Evolutionary conservation across 1,140 invertebrate species (phyloP).

Genomic region (Tetragonula clypearis): DNA sequence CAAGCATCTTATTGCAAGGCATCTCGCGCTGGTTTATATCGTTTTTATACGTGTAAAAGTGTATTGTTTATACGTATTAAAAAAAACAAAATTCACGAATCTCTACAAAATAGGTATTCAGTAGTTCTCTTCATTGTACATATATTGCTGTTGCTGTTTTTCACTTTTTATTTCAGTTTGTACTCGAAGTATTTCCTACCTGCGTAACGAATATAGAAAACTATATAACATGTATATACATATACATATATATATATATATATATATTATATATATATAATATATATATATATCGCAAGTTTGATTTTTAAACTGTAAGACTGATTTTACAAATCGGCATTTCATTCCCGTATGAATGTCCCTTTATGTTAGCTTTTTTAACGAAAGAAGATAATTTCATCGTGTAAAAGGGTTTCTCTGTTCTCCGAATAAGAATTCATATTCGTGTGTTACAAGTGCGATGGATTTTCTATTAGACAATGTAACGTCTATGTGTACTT

Average conservation of each 20-base stretch:
- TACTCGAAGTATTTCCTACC: conserved; percentile 30
- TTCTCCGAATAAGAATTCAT: neutral
- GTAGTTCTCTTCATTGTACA: conserved; percentile 27
- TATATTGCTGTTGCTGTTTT: conserved; percentile 24
- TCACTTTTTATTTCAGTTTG: conserved; percentile 11
- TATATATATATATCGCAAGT: neutral
- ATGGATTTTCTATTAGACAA: conserved; percentile 1
- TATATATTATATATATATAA: neutral
- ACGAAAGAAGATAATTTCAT: conserved; percentile 36
- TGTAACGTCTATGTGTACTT: neutral
- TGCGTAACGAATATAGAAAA: neutral
- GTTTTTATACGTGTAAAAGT: too few relatives aligned
- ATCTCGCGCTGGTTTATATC: neutral
- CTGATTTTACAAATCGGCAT: conserved; percentile 45
- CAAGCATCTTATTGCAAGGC: too few relatives aligned
- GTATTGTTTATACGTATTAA: neutral
- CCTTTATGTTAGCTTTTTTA: conserved; percentile 36
- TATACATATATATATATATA: too few relatives aligned
- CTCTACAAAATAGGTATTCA: neutral
- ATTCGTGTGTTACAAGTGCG: neutral
- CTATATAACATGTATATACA: neutral
- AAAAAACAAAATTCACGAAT: neutral
- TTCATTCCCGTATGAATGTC: conserved; percentile 40
- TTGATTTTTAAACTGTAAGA: conserved; percentile 42
- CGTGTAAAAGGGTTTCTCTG: neutral